phyloP scores from a whole-genome alignment of 2,888 invertebrate genomes.

The Dromius quadrimaculatus region DNA sequence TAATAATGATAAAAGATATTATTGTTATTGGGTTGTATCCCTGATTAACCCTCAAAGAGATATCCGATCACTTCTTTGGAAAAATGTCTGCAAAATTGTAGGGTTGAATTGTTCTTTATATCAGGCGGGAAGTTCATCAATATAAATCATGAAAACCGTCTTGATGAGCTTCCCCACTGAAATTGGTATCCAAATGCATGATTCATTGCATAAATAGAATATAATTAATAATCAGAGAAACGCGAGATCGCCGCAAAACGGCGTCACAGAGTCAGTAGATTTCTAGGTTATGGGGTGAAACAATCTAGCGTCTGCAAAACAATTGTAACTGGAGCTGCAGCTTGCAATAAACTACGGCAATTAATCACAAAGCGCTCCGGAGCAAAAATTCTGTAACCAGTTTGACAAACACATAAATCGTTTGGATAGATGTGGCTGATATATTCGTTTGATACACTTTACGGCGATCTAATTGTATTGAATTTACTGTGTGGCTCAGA shows the following conservation, averaged over 20 bases:
- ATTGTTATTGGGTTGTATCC: no score
- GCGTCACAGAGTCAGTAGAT: neutral
- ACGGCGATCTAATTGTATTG: conserved; percentile 51
- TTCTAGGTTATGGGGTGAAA: conserved; percentile 6
- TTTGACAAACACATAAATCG: conserved; percentile 50
- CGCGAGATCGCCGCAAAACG: neutral
- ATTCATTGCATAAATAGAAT: conserved; percentile 9
- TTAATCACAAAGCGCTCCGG: conserved; percentile 42
- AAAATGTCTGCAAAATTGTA: no score
- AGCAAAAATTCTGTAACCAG: conserved; percentile 43
- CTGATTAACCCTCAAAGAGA: no score
- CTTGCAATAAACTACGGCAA: conserved; percentile 36
- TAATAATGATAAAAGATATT: no score
- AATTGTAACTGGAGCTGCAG: conserved; percentile 6
- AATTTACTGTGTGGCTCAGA: conserved; percentile 47
- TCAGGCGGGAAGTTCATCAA: no score
- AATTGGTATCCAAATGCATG: conserved; percentile 3
- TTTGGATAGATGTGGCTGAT: conserved; percentile 47
- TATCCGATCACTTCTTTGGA: no score
- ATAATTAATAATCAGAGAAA: neutral
- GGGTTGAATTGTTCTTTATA: no score
- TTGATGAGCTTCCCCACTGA: neutral
- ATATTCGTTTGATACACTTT: conserved; percentile 50
- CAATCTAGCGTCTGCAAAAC: conserved; percentile 3
- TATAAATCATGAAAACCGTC: no score